These are phyloP conservation scores for Drosophila lini DNA, from an alignment of 1,140 invertebrate genomes.

Conservation along the genomic window DNA sequence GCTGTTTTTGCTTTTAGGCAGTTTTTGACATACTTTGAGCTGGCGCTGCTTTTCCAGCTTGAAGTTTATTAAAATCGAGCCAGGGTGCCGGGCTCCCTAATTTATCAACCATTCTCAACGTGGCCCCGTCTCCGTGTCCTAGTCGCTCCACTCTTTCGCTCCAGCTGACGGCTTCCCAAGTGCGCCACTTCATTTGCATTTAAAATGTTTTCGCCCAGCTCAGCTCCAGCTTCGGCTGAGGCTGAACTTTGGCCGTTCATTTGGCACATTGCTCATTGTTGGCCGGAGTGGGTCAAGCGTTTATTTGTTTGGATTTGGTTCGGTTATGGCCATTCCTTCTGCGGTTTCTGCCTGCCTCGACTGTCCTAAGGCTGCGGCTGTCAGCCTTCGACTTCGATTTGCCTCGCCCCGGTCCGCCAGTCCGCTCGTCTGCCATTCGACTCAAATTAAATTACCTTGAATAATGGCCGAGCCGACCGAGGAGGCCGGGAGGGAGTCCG, in stretches of 20 bases:
- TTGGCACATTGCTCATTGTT: constrained; percentile 80
- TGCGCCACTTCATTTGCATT: constrained; percentile 80
- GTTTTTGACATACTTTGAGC: constrained; percentile 54
- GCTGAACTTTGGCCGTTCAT: constrained; percentile 76
- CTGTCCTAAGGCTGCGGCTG: constrained; percentile 2
- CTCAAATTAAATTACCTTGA: constrained; percentile 56
- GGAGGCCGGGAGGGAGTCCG: constrained; percentile 4
- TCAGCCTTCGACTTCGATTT: constrained; percentile 38
- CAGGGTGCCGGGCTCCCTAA: constrained; percentile 45
- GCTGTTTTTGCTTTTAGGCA: constrained; percentile 45
- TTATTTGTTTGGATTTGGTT: constrained; percentile 49
- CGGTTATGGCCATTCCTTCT: constrained; percentile 34
- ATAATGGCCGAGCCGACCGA: constrained; percentile 52
- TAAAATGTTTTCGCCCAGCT: constrained; percentile 68
- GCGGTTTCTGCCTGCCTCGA: constrained; percentile 21
- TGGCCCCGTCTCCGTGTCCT: background rate
- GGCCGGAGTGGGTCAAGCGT: constrained; percentile 61
- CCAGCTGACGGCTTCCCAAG: constrained; percentile 67
- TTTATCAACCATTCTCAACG: constrained; percentile 67
- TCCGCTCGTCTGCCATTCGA: constrained; percentile 13
- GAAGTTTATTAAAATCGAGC: constrained; percentile 72
- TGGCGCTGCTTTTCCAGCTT: constrained; percentile 18
- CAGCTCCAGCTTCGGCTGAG: background rate
- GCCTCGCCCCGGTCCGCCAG: background rate
- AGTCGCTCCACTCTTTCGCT: constrained; percentile 29